Evolutionary conservation across 2,888 invertebrate species (phyloP).

Genomic region (Altica lythri): DNA sequence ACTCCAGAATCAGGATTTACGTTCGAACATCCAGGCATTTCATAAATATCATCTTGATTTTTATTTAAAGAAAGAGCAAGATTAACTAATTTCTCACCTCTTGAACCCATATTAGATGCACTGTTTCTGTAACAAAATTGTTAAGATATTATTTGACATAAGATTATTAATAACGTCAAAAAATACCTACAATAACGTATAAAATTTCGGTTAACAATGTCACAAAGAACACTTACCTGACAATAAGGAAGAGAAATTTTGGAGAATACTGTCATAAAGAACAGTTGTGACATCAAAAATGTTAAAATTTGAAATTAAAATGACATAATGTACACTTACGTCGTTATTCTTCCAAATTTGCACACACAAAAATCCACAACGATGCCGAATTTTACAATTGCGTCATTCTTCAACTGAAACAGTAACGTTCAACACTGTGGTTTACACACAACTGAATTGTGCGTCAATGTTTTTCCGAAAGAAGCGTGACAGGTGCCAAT

Average conservation of each 20-base stretch:
- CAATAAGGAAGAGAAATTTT: not conserved
- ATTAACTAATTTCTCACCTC: not conserved
- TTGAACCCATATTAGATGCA: not conserved
- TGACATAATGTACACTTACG: slow-evolving; percentile 14
- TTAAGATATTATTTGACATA: not conserved
- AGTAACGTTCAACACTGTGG: not conserved
- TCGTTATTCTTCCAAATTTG: no score
- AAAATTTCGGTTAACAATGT: slow-evolving; percentile 3
- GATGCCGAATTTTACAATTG: slow-evolving; percentile 8
- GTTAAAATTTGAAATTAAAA: slow-evolving; percentile 5
- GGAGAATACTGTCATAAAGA: slow-evolving; percentile 1
- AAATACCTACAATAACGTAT: not conserved
- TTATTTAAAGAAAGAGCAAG: not conserved
- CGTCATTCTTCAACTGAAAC: slow-evolving; percentile 3
- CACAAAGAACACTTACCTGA: slow-evolving; percentile 4
- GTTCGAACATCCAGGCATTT: not conserved
- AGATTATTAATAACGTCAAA: not conserved
- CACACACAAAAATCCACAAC: slow-evolving; percentile 4
- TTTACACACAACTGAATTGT: slow-evolving; percentile 4
- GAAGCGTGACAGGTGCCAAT: not conserved
- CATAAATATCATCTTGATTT: not conserved
- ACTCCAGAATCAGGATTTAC: not conserved
- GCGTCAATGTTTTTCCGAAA: slow-evolving; percentile 4
- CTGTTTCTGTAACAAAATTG: not conserved
- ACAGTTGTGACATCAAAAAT: slow-evolving; percentile 1